Percentiles rank a stretch among this genome's conserved stretches.
Evolutionary conservation across 2,113 vertebrate species (phyloP).

Genomic region (Periophthalmus modestus): DNA sequence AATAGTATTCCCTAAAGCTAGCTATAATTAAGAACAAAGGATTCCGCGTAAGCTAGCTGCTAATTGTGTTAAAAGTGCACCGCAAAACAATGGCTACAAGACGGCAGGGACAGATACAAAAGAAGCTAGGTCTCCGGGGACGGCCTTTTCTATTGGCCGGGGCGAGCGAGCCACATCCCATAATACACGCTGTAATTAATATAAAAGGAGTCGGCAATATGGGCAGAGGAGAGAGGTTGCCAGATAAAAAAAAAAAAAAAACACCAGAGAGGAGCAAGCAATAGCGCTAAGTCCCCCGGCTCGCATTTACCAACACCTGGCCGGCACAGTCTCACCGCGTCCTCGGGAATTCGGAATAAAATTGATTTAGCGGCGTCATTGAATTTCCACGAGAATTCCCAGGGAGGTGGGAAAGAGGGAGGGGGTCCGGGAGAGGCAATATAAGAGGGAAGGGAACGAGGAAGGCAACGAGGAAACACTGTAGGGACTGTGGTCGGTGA

Average conservation of each 20-base stretch:
- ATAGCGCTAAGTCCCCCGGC: constrained; percentile 77
- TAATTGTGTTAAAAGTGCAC: constrained; percentile 92
- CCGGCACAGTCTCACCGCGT: constrained; percentile 72
- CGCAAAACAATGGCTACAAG: constrained; percentile 84
- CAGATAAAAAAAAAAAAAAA: constrained; percentile 71
- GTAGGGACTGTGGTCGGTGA: neutral
- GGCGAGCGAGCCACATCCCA: constrained; percentile 93
- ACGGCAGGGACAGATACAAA: constrained; percentile 92
- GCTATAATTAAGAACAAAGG: constrained; percentile 91
- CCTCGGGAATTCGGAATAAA: constrained; percentile 87
- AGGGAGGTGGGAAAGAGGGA: constrained; percentile 60
- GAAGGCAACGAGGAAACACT: neutral
- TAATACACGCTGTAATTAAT: constrained; percentile 99
- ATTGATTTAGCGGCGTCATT: constrained; percentile 83
- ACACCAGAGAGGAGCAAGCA: constrained; percentile 84
- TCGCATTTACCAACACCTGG: constrained; percentile 87
- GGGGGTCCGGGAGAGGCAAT: constrained; percentile 14
- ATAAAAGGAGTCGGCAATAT: constrained; percentile 99
- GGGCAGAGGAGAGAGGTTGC: constrained; percentile 77
- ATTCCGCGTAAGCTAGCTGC: constrained; percentile 83
- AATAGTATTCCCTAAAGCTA: constrained; percentile 72
- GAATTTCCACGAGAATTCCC: constrained; percentile 84
- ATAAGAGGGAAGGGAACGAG: neutral
- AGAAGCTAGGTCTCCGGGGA: constrained; percentile 86
- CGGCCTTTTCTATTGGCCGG: constrained; percentile 92